Evolutionary conservation across 2,888 invertebrate species (phyloP), one percentile per base, ranked within the genome.

Genomic region (Proisotoma minuta): DNA sequence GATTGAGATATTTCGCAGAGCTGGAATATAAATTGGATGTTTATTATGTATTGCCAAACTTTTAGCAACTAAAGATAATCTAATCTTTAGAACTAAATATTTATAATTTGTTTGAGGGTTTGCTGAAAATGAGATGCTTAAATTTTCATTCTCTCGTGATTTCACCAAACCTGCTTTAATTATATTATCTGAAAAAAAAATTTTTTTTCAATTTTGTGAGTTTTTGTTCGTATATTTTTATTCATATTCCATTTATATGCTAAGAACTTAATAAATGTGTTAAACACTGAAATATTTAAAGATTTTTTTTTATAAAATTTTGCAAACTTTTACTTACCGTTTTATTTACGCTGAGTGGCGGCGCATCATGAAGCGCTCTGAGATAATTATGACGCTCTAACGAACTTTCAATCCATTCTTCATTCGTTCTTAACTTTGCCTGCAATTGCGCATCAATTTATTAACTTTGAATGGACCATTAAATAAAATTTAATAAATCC

Each of bases 1-100:
- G 66, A 61, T 60, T 71, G 71, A 24, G 68, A 68, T 1, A 71
- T 68, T 60, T 68, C 66, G 1, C 61, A 63, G 0, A 71, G 51
- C 70, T 70, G 52, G 1, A 51, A 20, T n/a, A n/a, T n/a, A n/a
- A n/a, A n/a, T n/a, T n/a, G n/a, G n/a, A n/a, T n/a, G n/a, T n/a
- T n/a, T n/a, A n/a, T n/a, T n/a, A n/a, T n/a, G n/a, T n/a, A n/a
- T n/a, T 51, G 24, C 51, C 10, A 24, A 10, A 23, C 8, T 22
- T 53, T 3, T 39, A 29, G 15, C 4, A 22, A 50, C 12, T 15
- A 24, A 28, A n/a, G 27, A 27, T n/a, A n/a, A n/a, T n/a, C n/a
- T n/a, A n/a, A n/a, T n/a, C n/a, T n/a, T n/a, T n/a, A n/a, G n/a
- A n/a, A n/a, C n/a, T n/a, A n/a, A n/a, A n/a, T n/a, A n/a, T n/a